Evolutionary conservation across 1,140 invertebrate genomes (phyloP), one percentile per base, ranked within the genome.

Genomic region (Arion vulgaris): DNA sequence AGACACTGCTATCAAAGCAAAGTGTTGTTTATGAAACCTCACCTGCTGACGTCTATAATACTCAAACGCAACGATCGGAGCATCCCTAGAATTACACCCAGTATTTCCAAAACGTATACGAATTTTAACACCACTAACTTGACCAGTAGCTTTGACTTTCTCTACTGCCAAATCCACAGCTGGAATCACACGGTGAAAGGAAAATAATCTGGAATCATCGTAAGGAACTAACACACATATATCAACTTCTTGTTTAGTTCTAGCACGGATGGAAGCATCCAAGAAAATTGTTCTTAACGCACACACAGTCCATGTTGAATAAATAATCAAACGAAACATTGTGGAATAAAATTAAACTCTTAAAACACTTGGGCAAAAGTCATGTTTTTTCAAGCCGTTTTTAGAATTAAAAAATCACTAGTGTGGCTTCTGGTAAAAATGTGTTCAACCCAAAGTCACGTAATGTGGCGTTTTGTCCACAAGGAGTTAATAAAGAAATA

Each of bases 21-120:
- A 45, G 5, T 45, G 41, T 45, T 45, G 41, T 45, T 15, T 45
- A 15, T 45, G 4, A 41, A n/a, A n/a, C 2, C 76, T 68, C n/a
- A 83, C 87, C 51, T 53, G 71, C 32, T 86, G 82, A 23, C 87
- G 79, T 62, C 88, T 85, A 81, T 88, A 88, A 28, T 89, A 85
- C 57, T 88, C 84, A 39, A 92, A 86, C 0, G 92, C 91, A 26
- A 86, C 85, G 0, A 92, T 83, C 0, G 92, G 91, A 0, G 91
- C 91, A 26, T 88, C 75, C n/a, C 87, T 86, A 51, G 88, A 87
- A 38, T 89, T 91, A 75, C 92, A 93, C 5, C 89, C 84, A 0
- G 89, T 88, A 76, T 92, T 90, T n/a, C 78, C 80, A 45, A 87
- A 91, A 4, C 80, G 85, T 0, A 91, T 81, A 19, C 83, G 71